Evolutionary conservation across 1,140 invertebrate genomes (phyloP), one percentile per base, ranked within the genome.

Genomic region (Drosophila saltans): DNA sequence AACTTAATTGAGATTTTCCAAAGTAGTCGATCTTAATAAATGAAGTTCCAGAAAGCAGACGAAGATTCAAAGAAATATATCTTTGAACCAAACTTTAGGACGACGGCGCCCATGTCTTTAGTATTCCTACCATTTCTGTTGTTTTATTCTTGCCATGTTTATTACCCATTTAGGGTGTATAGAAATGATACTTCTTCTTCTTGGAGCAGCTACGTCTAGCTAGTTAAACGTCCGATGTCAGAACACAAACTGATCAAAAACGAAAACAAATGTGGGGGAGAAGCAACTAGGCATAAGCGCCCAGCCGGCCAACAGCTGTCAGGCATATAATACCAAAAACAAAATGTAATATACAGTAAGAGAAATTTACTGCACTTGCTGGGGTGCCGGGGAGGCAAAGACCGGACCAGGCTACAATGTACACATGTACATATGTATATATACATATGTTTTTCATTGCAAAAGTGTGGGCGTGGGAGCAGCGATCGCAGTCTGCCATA

Each of bases 151-250:
- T 89, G 58, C 60, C 66, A 2, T 68, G 36, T 45, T 78, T 88
- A 69, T 88, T 88, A 48, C 83, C 83, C 83, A 88, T 88, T 75
- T 24, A 40, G 30, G 24, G 24, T 30, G 39, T 16, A 16, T 52
- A 30, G 16, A 61, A 33, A 8, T 40, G 7, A 8, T n/a, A 6
- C 30, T 24, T n/a, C 39, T 5, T 48, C 8, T 39, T 33, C 24
- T 36, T 36, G 26, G n/a, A 67, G 40, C 28, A 52, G 40, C 60
- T 62, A 39, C 16, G 52, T 75, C 26, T 24, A 60, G 61, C 39
- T 79, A 55, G 64, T 70, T 43, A 39, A 70, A 78, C 64, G 80
- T 65, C 68, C 64, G 73, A 77, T 77, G 57, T 36, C 57, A 80
- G 69, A 80, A 80, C 66, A 43, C 41, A 60, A 40, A 80, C 77